Base-by-base conservation (phyloP, 2,888 invertebrate species). In the Microdon myrmicae region DNA sequence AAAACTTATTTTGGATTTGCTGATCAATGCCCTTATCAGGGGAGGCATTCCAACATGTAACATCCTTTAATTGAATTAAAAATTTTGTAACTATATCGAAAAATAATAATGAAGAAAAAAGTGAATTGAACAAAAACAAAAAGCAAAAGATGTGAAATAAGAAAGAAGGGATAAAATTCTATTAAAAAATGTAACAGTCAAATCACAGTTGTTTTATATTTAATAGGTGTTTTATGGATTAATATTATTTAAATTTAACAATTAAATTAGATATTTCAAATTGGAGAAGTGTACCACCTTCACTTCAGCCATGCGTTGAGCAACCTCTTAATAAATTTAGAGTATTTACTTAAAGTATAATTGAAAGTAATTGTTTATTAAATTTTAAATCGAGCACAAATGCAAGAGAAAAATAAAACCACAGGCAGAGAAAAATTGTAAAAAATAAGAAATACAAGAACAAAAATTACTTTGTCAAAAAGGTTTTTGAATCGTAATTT, bases 201-300 rank as follows among this genome's bases (percentile, higher is more conserved):
- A 5, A 34, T 19, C 31, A 37, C 17, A 48, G 56, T 53, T 53
- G 35, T 39, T 23, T n/a, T 58, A 28, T 43, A 48, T 53, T 58
- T 38, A 41, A 26, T 64, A 58, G 45, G 53, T 10, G 53, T 51
- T 58, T 51, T 37, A 64, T 58, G 64, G 58, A 64, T 58, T 47
- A 64, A 64, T 37, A 53, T 51, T 35, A 48, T 64, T 64, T 58
- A 26, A 53, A 51, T 28, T 43, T 25, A 35, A 53, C 34, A 58
- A 56, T 53, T 58, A 43, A 49, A 64, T 51, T 55, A 55, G 55
- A 41, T 47, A 45, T 64, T 58, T 58, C 13, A 58, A 64, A 43
- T 43, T 58, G 47, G 19, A 17, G 39, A 34, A n/a, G n/a, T n/a
- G n/a, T n/a, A n/a, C n/a, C n/a, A n/a, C n/a, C n/a, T n/a, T n/a